Conservation (phyloP, 2,113 vertebrate genomes). For the Hippotragus niger region DNA sequence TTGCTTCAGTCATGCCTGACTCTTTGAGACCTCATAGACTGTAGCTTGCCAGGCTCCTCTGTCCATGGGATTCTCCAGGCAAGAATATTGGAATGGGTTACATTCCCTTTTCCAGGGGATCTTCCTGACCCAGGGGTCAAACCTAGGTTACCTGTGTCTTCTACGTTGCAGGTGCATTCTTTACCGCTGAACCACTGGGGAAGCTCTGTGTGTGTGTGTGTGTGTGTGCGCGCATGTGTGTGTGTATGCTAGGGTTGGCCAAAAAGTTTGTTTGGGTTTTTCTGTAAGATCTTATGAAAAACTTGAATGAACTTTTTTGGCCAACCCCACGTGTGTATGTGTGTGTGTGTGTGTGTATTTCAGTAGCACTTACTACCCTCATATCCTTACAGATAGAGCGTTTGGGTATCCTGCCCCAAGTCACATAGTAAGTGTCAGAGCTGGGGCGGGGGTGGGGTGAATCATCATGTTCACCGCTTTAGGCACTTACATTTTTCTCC, state of each 20-base stretch:
- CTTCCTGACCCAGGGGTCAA: background rate
- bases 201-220: background rate
- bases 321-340: background rate
- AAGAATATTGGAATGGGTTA: background rate
- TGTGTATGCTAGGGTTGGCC: background rate
- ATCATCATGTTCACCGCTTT: background rate
- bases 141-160: background rate
- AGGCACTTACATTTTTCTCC: background rate
- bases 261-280: background rate
- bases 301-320: background rate
- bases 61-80: background rate
- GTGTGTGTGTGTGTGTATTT: background rate
- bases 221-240: too few species aligned
- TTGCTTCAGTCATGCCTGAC: background rate
- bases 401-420: background rate
- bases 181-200: background rate
- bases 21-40: background rate
- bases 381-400: background rate
- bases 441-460: fast-evolving
- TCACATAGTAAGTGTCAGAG: background rate
- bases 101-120: background rate
- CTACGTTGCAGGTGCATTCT: background rate
- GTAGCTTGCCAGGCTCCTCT: background rate
- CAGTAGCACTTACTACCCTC: background rate
- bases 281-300: background rate